phyloP scores from a whole-genome alignment of 2,888 invertebrate genomes.

The Tenthredo notha region DNA sequence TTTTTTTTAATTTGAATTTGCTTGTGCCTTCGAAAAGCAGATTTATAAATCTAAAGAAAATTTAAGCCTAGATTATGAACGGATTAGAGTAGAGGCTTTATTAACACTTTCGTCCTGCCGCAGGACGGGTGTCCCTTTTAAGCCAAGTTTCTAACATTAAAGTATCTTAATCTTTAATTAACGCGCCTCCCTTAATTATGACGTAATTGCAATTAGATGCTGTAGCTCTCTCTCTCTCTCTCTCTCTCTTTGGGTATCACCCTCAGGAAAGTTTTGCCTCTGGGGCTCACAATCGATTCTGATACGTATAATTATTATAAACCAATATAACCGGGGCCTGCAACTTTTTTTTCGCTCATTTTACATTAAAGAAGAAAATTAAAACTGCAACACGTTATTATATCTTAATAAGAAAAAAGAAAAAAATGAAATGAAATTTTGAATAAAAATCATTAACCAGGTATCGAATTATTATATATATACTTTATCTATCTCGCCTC shows the following conservation, averaged over 20 bases:
- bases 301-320: slow-evolving; percentile 64
- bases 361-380: neutral
- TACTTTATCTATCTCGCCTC: neutral
- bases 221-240: too few species aligned
- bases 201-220: slow-evolving; percentile 67
- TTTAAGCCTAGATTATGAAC: slow-evolving; percentile 54
- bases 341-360: neutral
- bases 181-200: slow-evolving; percentile 66
- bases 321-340: slow-evolving; percentile 54
- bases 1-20: neutral
- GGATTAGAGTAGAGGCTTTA: slow-evolving; percentile 60
- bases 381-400: neutral
- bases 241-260: too few species aligned
- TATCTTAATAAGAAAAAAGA: neutral
- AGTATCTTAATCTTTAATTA: slow-evolving; percentile 73
- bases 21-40: neutral
- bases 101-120: slow-evolving; percentile 53
- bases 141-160: slow-evolving; percentile 63
- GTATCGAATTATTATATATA: neutral
- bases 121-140: slow-evolving; percentile 60
- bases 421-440: neutral
- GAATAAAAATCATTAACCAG: neutral
- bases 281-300: slow-evolving; percentile 59
- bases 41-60: slow-evolving; percentile 39
- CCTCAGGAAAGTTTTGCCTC: slow-evolving; percentile 51